Evolutionary conservation across 2,113 vertebrate genomes (phyloP), one percentile per base, ranked within the genome.

Genomic region (Crocuta crocuta): DNA sequence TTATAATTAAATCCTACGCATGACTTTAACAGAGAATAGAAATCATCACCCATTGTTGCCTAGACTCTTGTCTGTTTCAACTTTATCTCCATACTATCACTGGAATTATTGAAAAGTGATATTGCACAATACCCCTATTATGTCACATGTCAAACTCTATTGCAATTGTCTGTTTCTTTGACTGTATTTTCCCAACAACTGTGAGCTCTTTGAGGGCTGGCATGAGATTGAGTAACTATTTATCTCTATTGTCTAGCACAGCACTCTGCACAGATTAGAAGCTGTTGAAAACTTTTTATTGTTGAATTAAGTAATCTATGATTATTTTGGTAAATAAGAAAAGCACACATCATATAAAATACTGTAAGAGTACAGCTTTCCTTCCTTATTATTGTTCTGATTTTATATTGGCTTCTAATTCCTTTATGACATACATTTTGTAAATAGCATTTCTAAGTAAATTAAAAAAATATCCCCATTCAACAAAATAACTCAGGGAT

Each of bases 401-500:
- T 82, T 97, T 96, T 91, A 89, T 39, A 28, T 68, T 91, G 31
- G 35, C 19, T 68, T 96, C n/a, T 91, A 81, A 97, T 85, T 76
- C 24, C 13, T 97, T 97, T 86, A 65, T 90, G 86, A 70, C 33
- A 48, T 80, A 53, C 2, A 80, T 74, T 94, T 95, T 93, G 10
- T 96, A 97, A 94, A 53, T 33, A 95, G 6, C n/a, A 48, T 95
- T 90, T 93, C 31, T 80, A 79, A 15, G 58, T 91, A 87, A 96
- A 63, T 70, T 84, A 35, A 58, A 97, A 96, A 96, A 90, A 61
- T 87, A 68, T 73, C 7, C 31, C 7, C 33, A 81, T n/a, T 92
- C 15, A 79, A 84, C 53, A 86, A n/a, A 82, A 61, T 79, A 78
- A 58, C 74, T 95, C 48, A 88, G 88, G 55, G 45, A 76, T 91